A percentile compares a stretch with the other conserved stretches of the same genome.
These are phyloP conservation scores for Anadara kagoshimensis DNA, from an alignment of 1,140 invertebrate genomes.

Conservation along the genomic window DNA sequence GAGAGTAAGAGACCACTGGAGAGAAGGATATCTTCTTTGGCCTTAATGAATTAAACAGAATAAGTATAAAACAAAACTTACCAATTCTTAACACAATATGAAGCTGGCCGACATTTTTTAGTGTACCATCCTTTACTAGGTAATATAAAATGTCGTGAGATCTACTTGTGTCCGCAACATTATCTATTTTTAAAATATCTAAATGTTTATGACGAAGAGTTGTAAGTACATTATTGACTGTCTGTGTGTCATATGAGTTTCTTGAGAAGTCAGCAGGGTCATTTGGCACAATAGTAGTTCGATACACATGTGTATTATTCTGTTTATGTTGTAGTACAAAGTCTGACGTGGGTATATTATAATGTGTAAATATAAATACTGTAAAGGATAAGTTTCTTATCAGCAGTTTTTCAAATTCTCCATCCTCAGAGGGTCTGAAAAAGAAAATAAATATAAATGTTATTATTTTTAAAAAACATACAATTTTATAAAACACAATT, in stretches of 20 bases:
- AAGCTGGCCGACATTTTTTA: conserved; percentile 61
- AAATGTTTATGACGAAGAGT: conserved; percentile 50
- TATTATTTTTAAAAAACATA: not conserved
- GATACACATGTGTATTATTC: conserved; percentile 52
- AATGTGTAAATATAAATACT: conserved; percentile 54
- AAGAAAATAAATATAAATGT: conserved; percentile 25
- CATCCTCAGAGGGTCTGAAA: conserved; percentile 59
- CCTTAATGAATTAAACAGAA: not conserved
- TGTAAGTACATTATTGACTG: conserved; percentile 62
- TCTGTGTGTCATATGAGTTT: conserved; percentile 67
- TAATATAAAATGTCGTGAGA: conserved; percentile 67
- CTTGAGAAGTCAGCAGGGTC: conserved; percentile 68
- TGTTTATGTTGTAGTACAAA: conserved; percentile 11
- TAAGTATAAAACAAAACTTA: conserved; percentile 41
- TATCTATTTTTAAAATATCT: conserved; percentile 66
- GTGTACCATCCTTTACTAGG: conserved; percentile 61
- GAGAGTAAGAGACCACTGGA: not conserved
- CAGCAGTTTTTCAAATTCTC: conserved; percentile 57
- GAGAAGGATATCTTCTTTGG: too few relatives aligned
- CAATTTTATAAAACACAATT: too few relatives aligned
- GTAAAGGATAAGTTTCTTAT: conserved; percentile 57
- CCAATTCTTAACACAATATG: conserved; percentile 65
- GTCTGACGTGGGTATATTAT: conserved; percentile 25
- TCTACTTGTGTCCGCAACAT: conserved; percentile 40
- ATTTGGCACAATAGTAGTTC: conserved; percentile 64